phyloP scores from a whole-genome alignment of 1,140 invertebrate genomes.

The Trypoxylus dichotomus region DNA sequence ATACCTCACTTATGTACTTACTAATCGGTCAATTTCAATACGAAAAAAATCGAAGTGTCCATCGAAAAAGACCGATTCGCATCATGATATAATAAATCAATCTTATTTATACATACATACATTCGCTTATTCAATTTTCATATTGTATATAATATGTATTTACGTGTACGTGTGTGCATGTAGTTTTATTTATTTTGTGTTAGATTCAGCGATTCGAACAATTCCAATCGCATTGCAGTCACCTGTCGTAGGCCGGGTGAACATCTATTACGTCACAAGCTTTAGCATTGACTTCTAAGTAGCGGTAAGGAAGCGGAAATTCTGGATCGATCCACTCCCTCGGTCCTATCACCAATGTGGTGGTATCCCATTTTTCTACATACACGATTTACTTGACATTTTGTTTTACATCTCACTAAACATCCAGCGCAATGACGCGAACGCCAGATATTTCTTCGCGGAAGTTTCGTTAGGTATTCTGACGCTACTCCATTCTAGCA shows the following conservation, averaged over 20 bases:
- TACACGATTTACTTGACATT: constrained; percentile 1
- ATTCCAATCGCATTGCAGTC: constrained; percentile 50
- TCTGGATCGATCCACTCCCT: constrained; percentile 31
- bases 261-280: constrained; percentile 39
- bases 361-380: constrained; percentile 20
- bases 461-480: background rate
- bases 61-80: background rate
- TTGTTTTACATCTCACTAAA: constrained; percentile 31
- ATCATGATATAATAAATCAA: background rate
- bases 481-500: background rate
- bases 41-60: background rate
- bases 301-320: constrained; percentile 38
- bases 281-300: constrained; percentile 39
- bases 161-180: background rate
- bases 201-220: constrained; percentile 43
- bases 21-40: background rate
- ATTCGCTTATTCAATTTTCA: background rate
- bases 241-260: constrained; percentile 43
- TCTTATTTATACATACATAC: background rate
- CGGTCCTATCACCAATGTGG: constrained; percentile 28
- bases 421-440: constrained; percentile 6
- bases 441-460: constrained; percentile 10
- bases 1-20: constrained; percentile 20
- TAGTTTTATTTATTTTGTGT: constrained; percentile 18
- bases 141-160: background rate